A percentile compares a stretch with the other conserved stretches of the same genome.
Conservation (phyloP, 1,140 invertebrate genomes). For the Acromyrmex echinatior region DNA sequence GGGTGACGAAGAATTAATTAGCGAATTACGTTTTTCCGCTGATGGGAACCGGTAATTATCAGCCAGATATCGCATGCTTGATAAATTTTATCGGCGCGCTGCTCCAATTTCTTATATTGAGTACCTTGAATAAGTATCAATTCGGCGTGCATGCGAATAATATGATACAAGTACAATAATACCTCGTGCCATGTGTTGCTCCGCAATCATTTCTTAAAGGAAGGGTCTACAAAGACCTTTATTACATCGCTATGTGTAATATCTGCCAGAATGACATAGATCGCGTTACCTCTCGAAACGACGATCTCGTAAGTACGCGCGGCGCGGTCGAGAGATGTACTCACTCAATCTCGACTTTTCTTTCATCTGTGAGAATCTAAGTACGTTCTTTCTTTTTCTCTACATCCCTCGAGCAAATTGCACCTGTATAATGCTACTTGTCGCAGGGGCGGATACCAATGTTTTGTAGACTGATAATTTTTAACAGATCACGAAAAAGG, state of each 20-base stretch:
- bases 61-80: not conserved
- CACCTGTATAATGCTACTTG: constrained; percentile 16
- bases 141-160: not conserved
- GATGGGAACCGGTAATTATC: constrained; percentile 42
- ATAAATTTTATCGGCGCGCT: constrained; percentile 11
- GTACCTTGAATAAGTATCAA: not conserved
- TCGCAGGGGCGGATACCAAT: constrained; percentile 17
- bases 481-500: not conserved
- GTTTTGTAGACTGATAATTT: not conserved
- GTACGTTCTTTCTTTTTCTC: not conserved
- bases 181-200: constrained; percentile 4
- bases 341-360: not conserved
- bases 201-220: constrained; percentile 40
- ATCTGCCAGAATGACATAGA: constrained; percentile 22
- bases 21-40: constrained; percentile 25
- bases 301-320: constrained; percentile 35
- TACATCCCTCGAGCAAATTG: constrained; percentile 33
- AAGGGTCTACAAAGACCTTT: not conserved
- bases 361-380: not conserved
- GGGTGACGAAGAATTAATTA: constrained; percentile 57
- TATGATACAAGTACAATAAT: not conserved
- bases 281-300: constrained; percentile 64
- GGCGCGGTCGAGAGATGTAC: constrained; percentile 20
- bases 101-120: not conserved
- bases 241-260: constrained; percentile 22